Evolutionary conservation across 2,888 invertebrate genomes (phyloP).

Genomic region (Troides helena): DNA sequence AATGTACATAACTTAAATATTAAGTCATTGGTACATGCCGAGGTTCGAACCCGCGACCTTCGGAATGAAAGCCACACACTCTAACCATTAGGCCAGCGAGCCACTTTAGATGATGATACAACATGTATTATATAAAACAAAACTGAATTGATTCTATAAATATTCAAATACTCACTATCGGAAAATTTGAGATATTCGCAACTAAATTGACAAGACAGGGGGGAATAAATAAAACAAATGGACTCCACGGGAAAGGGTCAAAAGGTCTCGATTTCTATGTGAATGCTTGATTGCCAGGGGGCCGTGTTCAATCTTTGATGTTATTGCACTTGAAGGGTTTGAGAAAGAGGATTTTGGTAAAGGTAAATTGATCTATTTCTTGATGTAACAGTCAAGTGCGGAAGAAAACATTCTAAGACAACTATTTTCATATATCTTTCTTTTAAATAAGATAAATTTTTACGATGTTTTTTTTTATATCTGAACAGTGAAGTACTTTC

Average conservation of each 20-base stretch:
- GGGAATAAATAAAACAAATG: conserved; percentile 62
- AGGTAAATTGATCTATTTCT: background rate
- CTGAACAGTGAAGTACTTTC: too few species aligned
- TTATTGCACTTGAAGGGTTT: conserved; percentile 25
- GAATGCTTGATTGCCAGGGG: conserved; percentile 47
- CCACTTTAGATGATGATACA: too few species aligned
- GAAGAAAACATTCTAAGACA: too few species aligned
- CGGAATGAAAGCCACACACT: too few species aligned
- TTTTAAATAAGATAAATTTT: too few species aligned
- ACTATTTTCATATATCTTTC: too few species aligned
- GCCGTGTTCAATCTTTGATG: conserved; percentile 55
- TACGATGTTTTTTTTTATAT: too few species aligned
- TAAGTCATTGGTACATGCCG: too few species aligned
- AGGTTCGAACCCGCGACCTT: too few species aligned
- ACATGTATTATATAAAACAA: too few species aligned
- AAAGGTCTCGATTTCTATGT: conserved; percentile 54
- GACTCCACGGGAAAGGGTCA: conserved; percentile 48
- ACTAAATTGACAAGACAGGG: conserved; percentile 57
- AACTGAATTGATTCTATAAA: background rate
- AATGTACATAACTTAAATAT: too few species aligned
- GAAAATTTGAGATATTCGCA: conserved; percentile 46
- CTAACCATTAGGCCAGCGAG: too few species aligned
- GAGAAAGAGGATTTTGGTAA: background rate
- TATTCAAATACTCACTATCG: conserved; percentile 8
- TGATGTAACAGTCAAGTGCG: background rate